Percentiles rank a stretch among this genome's conserved stretches.
These are phyloP conservation scores for Linepithema humile DNA, from an alignment of 1,140 invertebrate species.

Conservation along the genomic window DNA sequence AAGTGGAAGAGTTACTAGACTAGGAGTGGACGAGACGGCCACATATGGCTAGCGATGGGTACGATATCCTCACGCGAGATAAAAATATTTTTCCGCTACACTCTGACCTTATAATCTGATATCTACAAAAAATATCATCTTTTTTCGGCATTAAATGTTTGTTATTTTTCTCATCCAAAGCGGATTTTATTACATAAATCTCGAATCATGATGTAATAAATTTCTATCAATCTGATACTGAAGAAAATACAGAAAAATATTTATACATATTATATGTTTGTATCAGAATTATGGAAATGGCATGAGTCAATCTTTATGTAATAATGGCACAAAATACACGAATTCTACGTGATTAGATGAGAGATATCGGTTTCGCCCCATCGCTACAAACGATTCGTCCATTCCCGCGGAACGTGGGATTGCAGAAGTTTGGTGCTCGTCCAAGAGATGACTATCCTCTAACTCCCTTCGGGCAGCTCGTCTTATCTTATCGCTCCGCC, in stretches of 20 bases:
- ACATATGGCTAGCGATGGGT: conserved; percentile 66
- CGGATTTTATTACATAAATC: not conserved
- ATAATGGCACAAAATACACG: not conserved
- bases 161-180: no score
- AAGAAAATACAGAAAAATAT: not conserved
- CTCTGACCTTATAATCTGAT: not conserved
- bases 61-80: conserved; percentile 63
- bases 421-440: conserved; percentile 72
- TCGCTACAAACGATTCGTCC: conserved; percentile 54
- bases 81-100: not conserved
- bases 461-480: conserved; percentile 69
- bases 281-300: not conserved
- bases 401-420: conserved; percentile 64
- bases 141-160: not conserved
- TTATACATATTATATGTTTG: not conserved
- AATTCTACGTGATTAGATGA: conserved; percentile 11
- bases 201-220: not conserved
- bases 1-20: conserved; percentile 54
- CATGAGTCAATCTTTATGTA: not conserved
- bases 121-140: not conserved
- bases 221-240: not conserved
- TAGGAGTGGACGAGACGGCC: conserved; percentile 71
- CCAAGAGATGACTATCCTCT: conserved; percentile 77
- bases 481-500: conserved; percentile 80
- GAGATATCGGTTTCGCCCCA: conserved; percentile 44